A percentile compares a stretch with the other conserved stretches of the same genome.
Conservation (phyloP, 2,113 vertebrate genomes). For the Pteronura brasiliensis region DNA sequence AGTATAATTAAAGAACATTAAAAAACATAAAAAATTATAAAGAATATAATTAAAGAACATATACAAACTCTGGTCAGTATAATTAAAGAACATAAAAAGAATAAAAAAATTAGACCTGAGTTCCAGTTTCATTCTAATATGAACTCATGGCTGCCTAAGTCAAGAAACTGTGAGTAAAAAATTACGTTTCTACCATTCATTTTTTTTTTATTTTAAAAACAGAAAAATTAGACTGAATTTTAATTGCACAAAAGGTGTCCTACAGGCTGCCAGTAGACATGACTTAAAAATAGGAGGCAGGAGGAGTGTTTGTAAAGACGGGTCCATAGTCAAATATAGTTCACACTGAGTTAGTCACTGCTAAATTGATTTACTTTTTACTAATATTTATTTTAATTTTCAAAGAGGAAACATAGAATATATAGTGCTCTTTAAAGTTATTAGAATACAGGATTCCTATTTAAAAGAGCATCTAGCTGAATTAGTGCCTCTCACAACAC, state of each 20-base stretch:
- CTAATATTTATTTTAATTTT: neutral
- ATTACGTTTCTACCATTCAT: neutral
- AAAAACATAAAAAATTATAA: too few relatives aligned
- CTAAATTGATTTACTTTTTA: neutral
- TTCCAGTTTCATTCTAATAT: neutral
- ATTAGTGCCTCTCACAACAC: neutral
- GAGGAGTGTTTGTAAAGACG: neutral
- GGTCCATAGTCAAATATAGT: neutral
- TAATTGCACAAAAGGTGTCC: neutral
- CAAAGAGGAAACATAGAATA: neutral
- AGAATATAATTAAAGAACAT: neutral
- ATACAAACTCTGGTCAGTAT: neutral
- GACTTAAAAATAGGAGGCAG: neutral
- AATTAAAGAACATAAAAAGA: neutral
- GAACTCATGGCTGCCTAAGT: neutral
- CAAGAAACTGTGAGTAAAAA: neutral
- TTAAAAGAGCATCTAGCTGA: neutral
- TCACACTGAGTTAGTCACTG: neutral
- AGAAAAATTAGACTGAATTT: neutral
- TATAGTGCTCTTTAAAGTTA: neutral
- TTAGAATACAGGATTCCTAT: neutral
- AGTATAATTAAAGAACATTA: neutral
- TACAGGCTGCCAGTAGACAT: neutral
- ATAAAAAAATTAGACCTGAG: neutral
- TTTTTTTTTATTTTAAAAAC: neutral